Base-by-base conservation (phyloP, 2,888 invertebrate species). In the Meloe dianella region DNA sequence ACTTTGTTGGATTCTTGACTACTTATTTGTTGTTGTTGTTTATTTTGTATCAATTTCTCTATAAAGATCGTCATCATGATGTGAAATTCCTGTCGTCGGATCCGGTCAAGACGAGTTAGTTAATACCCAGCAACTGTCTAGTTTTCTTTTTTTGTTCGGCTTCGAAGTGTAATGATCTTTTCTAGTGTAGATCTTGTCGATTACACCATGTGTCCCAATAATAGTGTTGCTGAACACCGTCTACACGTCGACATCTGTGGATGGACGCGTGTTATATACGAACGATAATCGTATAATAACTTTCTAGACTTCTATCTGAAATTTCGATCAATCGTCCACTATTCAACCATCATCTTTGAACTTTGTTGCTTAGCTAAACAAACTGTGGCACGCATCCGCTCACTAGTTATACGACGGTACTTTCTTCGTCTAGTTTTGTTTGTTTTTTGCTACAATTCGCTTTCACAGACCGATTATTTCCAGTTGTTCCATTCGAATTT, bases 241-340 rank as follows among this genome's bases (percentile, higher is more conserved):
- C 12, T n/a, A n/a, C n/a, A n/a, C n/a, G n/a, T n/a, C n/a, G n/a
- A 12, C 41, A n/a, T 7, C 10, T 32, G n/a, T 41, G 6, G 41
- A 41, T 6, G 41, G 17, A 41, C 41, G 8, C 17, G 6, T 9
- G 7, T 9, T 54, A 27, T 63, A 60, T 56, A 72, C 69, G 69
- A 72, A 72, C 69, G 70, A 67, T 72, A 72, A 72, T 68, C 61
- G 71, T 70, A 72, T 54, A 27, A 27, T 54, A 54, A 54, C 54
- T 54, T 54, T 54, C 54, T 54, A 54, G 14, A 24, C 14, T 27
- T 27, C n/a, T 54, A 54, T 54, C 14, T 27, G n/a, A 54, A 54
- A 27, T 47, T 20, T 47, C 47, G 20, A 47, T 47, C 20, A 47
- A 20, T 22, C 20, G 20, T 47, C 47, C 20, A 47, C 12, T 20